Base-by-base conservation (phyloP, 2,797 vertebrate genomes). In the Platalea minor region DNA sequence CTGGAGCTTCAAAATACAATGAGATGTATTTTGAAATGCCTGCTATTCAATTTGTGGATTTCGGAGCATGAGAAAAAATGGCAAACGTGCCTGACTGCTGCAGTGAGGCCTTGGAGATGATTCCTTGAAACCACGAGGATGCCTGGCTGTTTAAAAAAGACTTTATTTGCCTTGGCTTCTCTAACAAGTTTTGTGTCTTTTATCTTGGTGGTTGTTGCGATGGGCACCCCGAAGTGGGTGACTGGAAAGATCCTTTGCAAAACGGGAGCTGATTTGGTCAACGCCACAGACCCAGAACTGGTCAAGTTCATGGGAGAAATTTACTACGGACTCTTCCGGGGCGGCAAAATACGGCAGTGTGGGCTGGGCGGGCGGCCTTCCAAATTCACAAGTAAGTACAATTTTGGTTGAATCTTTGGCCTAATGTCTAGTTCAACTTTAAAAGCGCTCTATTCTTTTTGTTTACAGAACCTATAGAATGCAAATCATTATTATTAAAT, bases 191-290 rank as follows among this genome's bases (percentile, higher is more conserved):
- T 99, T 85, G 97, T 94, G 26, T 99, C 99, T 37, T 98, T 98
- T 94, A 85, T 98, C 56, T 98, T 99, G 77, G 95, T 99, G 95
- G 94, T 98, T 19, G 96, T 98, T 45, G 99, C 99, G 18, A 97
- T 99, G 95, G 98, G 98, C 25, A 98, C 98, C 43, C 99, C 99
- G 82, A 98, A 98, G 86, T 99, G 99, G 99, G 97, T 99, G 94
- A 98, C 98, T 16, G 99, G 99, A 13, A 98, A 98, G 93, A 99
- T 99, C 91, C 98, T 99, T 57, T 99, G 99, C 94, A 99, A 99
- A 97, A 99, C 99, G 4, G 99, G 99, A 57, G 99, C 97, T 31
- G 99, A 99, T 65, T 97, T 99, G 75, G 99, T 99, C 80, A 99
- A 99, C 33, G 99, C 99, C 60, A 99, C 99, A 0, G 97, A 98